Conservation (phyloP, 2,888 invertebrate genomes). For the Chaitophorus viminalis region DNA sequence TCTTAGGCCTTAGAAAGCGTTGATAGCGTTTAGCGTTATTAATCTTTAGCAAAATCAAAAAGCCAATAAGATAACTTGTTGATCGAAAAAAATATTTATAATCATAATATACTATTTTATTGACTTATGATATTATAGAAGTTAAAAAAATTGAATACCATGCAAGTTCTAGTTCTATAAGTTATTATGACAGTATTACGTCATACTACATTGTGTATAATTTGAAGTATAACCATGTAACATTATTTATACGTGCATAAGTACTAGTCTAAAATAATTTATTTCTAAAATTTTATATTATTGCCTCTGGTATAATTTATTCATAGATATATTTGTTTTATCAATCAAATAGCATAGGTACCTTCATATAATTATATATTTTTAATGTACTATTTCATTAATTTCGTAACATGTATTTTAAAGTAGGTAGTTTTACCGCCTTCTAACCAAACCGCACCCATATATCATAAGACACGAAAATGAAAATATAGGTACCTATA, state of each 20-base stretch:
- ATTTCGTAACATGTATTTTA: not conserved
- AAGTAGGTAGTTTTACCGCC: not conserved
- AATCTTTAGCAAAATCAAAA: too few species aligned
- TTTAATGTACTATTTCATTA: not conserved
- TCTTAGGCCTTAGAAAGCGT: too few species aligned
- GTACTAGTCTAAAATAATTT: not conserved
- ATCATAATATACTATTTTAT: too few species aligned
- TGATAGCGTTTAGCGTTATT: too few species aligned
- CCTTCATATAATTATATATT: not conserved
- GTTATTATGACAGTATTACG: too few species aligned
- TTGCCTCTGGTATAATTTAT: not conserved
- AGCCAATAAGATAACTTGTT: too few species aligned
- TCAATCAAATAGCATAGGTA: not conserved
- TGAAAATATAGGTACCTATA: not conserved
- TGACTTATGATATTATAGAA: too few species aligned
- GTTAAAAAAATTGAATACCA: too few species aligned
- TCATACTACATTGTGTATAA: not conserved
- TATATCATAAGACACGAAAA: not conserved
- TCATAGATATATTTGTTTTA: slow-evolving; percentile 3
- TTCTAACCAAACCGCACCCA: slow-evolving; percentile 19
- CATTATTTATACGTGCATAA: not conserved
- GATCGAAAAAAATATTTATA: too few species aligned
- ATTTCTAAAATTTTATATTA: not conserved
- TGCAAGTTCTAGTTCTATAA: too few species aligned
- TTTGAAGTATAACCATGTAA: not conserved